phyloP scores from a whole-genome alignment of 37 sponge, comb jelly and placozoan species.

The Bolinopsis microptera region DNA sequence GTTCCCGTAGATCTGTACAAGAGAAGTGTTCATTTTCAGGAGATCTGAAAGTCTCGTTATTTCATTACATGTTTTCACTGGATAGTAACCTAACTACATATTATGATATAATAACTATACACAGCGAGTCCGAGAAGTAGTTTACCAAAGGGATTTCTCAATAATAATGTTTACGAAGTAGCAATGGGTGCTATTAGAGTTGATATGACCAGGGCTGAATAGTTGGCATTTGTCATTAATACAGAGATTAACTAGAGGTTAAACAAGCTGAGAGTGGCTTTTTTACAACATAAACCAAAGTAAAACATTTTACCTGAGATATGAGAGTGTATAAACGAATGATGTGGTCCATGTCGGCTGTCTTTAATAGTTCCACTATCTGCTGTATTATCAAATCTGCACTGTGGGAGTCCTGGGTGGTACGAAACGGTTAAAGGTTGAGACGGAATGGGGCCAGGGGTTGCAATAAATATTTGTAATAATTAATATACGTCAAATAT shows the following conservation, averaged over 20 bases:
- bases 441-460: no score
- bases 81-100: not conserved
- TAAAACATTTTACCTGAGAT: conserved; percentile 25
- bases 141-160: no score
- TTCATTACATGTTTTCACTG: not conserved
- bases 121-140: no score
- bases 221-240: not conserved
- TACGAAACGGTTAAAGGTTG: no score
- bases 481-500: no score
- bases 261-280: not conserved
- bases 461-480: no score
- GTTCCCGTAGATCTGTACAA: no score
- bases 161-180: no score
- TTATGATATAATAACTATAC: no score
- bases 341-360: not conserved
- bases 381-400: not conserved
- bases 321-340: not conserved
- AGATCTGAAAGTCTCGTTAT: no score
- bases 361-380: conserved; percentile 13
- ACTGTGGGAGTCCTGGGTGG: not conserved
- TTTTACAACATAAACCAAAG: no score
- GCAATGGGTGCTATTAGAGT: not conserved
- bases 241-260: not conserved
- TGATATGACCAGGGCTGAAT: not conserved
- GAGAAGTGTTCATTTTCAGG: no score